Conservation (phyloP, 2,888 invertebrate species). For the Drosophila monieri region DNA sequence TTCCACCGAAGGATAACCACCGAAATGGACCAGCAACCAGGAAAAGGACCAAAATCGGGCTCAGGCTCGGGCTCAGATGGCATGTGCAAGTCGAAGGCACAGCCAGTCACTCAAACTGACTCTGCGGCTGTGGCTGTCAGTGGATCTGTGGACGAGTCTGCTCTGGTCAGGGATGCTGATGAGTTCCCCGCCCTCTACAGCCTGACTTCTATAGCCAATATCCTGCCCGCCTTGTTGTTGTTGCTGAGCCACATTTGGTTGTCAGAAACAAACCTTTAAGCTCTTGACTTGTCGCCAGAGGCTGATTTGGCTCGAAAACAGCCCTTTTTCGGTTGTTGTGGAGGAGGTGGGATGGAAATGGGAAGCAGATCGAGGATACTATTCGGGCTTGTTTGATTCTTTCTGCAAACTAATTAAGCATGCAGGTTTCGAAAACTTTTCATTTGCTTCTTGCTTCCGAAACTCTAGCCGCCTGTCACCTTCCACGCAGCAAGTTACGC, state of each 20-base stretch:
- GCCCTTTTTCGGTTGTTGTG: not conserved
- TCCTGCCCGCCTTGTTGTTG: slow-evolving; percentile 15
- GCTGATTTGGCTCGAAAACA: slow-evolving; percentile 32
- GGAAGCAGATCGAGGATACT: not conserved
- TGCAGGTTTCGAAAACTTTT: slow-evolving; percentile 37
- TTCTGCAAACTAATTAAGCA: slow-evolving; percentile 60
- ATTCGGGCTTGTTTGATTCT: not conserved
- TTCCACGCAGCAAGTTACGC: slow-evolving; percentile 59
- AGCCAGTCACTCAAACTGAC: slow-evolving; percentile 70
- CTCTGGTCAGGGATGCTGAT: slow-evolving; percentile 6
- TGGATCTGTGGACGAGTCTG: slow-evolving; percentile 25
- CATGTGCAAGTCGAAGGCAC: slow-evolving; percentile 73
- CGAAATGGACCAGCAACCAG: slow-evolving; percentile 8
- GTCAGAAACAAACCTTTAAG: slow-evolving; percentile 66
- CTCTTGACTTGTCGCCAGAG: slow-evolving; percentile 59
- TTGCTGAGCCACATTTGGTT: slow-evolving; percentile 30
- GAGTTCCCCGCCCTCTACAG: not conserved
- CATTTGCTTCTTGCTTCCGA: not conserved
- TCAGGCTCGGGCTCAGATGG: slow-evolving; percentile 12
- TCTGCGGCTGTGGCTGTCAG: slow-evolving; percentile 44
- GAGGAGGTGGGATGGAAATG: no score
- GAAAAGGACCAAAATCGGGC: slow-evolving; percentile 10
- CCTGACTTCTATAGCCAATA: slow-evolving; percentile 7
- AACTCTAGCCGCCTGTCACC: slow-evolving; percentile 18
- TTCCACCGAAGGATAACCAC: not conserved